A percentile compares a stretch with the other conserved stretches of the same genome.
Evolutionary conservation across 2,113 vertebrate species (phyloP).

Genomic region (Mus spicilegus): DNA sequence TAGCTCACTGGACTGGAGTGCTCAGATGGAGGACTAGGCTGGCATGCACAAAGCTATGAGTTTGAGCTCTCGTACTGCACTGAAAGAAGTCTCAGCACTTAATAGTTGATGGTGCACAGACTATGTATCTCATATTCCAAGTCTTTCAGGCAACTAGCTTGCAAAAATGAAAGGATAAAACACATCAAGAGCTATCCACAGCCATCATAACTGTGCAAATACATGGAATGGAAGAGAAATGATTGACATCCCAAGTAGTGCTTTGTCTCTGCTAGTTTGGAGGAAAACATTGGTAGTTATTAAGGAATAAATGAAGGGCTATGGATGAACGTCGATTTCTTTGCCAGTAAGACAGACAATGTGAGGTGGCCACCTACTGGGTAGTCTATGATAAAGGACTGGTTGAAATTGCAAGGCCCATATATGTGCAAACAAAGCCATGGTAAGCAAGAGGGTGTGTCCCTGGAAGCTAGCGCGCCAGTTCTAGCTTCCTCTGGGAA

Average conservation of each 20-base stretch:
- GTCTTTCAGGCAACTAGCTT: background rate
- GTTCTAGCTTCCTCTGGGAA: background rate
- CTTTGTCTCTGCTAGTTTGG: background rate
- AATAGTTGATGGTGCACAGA: background rate
- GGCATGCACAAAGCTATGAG: background rate
- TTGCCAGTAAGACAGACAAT: background rate
- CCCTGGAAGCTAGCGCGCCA: fast-evolving
- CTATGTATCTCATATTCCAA: too few species aligned
- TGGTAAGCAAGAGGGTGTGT: fast-evolving
- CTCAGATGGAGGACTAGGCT: too few species aligned
- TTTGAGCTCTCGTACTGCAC: background rate
- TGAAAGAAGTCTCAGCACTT: background rate
- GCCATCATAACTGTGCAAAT: background rate
- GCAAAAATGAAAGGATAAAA: background rate
- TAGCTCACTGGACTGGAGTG: too few species aligned
- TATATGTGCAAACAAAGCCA: background rate
- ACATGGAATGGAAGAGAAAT: background rate
- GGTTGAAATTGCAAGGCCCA: background rate
- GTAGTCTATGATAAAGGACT: background rate
- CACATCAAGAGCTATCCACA: background rate
- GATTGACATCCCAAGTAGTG: background rate
- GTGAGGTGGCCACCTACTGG: background rate
- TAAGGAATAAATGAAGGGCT: background rate
- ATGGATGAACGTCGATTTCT: background rate
- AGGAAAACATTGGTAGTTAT: background rate